Percentiles rank a stretch among this genome's conserved stretches.
Conservation (phyloP, 2,888 invertebrate species). For the Cyclophora albipunctata region DNA sequence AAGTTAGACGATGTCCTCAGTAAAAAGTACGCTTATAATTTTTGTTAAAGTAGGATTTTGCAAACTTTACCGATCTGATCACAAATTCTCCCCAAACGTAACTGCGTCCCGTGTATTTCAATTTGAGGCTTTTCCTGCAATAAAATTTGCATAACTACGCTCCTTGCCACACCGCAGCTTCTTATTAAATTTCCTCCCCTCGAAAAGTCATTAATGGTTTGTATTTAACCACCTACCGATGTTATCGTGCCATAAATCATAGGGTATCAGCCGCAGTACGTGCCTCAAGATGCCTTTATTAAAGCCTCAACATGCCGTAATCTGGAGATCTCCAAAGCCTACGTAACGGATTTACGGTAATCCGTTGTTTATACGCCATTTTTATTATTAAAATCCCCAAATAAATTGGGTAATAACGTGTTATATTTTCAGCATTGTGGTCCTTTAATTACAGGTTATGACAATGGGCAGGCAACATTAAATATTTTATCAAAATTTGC, state of each 20-base stretch:
- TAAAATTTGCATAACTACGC: conserved; percentile 75
- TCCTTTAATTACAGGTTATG: no score
- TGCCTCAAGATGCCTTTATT: conserved; percentile 54
- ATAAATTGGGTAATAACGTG: conserved; percentile 27
- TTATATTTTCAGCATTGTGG: conserved; percentile 4
- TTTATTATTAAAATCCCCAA: conserved; percentile 21
- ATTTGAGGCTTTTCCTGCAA: conserved; percentile 57
- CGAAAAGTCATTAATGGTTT: conserved; percentile 72
- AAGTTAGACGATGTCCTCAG: no score
- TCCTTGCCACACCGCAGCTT: conserved; percentile 60
- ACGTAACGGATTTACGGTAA: conserved; percentile 46
- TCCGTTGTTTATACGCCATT: conserved; percentile 54
- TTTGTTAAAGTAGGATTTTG: no score
- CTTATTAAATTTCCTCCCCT: conserved; percentile 75
- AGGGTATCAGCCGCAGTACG: conserved; percentile 46
- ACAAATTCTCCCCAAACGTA: no score
- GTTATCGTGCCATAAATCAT: conserved; percentile 68
- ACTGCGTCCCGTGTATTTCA: conserved; percentile 33
- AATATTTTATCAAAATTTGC: no score
- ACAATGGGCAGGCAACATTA: no score
- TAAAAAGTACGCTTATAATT: no score
- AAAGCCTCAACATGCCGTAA: conserved; percentile 55
- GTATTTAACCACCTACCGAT: conserved; percentile 67
- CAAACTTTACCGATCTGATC: no score
- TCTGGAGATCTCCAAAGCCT: conserved; percentile 36